phyloP scores from a whole-genome alignment of 2,113 vertebrate species.

The Pachyramphus minor region DNA sequence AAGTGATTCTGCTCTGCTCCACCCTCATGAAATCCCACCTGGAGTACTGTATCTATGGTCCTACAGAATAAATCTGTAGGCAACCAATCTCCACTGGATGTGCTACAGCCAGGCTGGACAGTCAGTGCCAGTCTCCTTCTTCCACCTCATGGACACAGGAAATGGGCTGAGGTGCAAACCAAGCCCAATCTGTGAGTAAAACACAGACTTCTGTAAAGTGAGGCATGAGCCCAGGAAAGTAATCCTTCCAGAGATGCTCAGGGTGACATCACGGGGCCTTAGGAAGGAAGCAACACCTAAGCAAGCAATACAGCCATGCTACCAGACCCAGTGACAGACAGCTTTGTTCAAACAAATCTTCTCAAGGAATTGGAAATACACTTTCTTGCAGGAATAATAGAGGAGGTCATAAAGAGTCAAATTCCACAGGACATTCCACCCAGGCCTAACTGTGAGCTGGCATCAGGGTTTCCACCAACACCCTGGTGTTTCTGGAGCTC shows the following conservation, averaged over 20 bases:
- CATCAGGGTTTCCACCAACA: background rate
- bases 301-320: background rate
- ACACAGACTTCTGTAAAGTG: accelerated
- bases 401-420: background rate
- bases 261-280: background rate
- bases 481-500: background rate
- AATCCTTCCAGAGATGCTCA: background rate
- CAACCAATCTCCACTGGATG: background rate
- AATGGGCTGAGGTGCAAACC: background rate
- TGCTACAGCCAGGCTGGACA: background rate
- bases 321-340: background rate
- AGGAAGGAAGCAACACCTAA: background rate
- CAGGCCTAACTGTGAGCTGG: background rate
- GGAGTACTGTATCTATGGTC: background rate
- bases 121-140: background rate
- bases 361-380: background rate
- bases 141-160: background rate
- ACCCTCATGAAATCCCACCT: background rate
- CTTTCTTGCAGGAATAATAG: background rate
- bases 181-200: background rate
- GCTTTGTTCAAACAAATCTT: background rate
- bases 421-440: background rate
- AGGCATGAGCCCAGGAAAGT: accelerated
- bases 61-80: background rate
- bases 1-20: background rate